A percentile compares a stretch with the other conserved stretches of the same genome.
Conservation (phyloP, 64 coral and sea anemone species). For the Orbicella faveolata region DNA sequence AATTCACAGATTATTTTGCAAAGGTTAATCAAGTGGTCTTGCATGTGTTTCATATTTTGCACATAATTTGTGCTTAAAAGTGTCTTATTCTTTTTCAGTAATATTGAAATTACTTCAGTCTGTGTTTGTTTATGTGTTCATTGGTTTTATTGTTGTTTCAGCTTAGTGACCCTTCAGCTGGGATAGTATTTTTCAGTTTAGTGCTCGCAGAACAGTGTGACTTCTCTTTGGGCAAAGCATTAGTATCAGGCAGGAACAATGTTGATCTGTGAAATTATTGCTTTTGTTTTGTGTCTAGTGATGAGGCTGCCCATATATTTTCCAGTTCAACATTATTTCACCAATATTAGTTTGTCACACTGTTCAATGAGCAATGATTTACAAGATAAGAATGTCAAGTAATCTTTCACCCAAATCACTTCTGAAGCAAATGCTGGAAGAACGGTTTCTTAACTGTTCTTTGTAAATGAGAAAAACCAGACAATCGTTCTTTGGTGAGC, state of each 20-base stretch:
- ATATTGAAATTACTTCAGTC: background rate
- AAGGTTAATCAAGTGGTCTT: no score
- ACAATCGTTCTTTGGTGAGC: background rate
- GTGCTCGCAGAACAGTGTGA: slow-evolving; percentile 2
- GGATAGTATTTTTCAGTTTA: background rate
- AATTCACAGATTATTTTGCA: no score
- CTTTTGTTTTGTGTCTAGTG: background rate
- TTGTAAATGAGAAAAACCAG: background rate
- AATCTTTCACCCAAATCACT: slow-evolving; percentile 10
- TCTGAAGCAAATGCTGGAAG: background rate
- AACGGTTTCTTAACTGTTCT: background rate
- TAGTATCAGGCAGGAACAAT: no score
- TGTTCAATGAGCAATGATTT: slow-evolving; percentile 2
- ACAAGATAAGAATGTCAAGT: background rate
- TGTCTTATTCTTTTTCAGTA: background rate
- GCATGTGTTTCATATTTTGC: no score
- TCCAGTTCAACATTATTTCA: background rate
- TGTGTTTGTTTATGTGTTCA: background rate
- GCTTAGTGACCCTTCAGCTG: background rate
- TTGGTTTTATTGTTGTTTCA: slow-evolving; percentile 13
- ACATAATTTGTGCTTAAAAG: no score
- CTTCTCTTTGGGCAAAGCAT: background rate
- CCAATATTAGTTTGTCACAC: background rate
- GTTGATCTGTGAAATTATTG: no score
- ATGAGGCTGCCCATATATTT: background rate